These are phyloP conservation scores for Papilio gigon DNA, from an alignment of 2,888 invertebrate genomes.

Conservation along the genomic window DNA sequence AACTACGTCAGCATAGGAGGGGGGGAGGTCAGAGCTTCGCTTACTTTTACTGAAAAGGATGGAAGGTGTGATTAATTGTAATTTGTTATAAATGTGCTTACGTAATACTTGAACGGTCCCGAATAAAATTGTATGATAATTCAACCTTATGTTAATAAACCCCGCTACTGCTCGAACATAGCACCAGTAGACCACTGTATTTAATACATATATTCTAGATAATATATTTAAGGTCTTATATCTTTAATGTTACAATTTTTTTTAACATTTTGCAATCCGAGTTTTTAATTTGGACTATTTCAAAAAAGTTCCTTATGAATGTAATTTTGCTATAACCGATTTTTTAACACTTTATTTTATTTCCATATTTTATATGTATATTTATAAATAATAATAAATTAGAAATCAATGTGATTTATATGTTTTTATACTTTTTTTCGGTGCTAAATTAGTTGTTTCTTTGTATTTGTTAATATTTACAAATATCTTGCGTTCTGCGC, in stretches of 20 bases:
- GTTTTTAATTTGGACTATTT: neutral
- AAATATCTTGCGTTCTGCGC: too few species aligned
- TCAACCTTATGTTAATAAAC: slow-evolving; percentile 16
- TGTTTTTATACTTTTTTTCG: slow-evolving; percentile 2
- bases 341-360: neutral
- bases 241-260: neutral
- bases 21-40: too few species aligned
- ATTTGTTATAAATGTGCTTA: too few species aligned
- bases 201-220: neutral
- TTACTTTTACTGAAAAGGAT: too few species aligned
- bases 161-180: neutral
- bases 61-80: too few species aligned
- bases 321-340: slow-evolving; percentile 5
- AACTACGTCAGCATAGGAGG: too few species aligned
- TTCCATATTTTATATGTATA: slow-evolving; percentile 3
- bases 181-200: neutral
- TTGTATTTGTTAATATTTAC: too few species aligned
- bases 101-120: too few species aligned
- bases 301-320: slow-evolving; percentile 2
- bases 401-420: neutral
- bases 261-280: neutral
- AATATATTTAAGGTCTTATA: neutral
- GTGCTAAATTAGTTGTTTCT: slow-evolving; percentile 2
- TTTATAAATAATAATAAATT: neutral
- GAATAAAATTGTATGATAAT: neutral